A percentile compares a stretch with the other conserved stretches of the same genome.
Evolutionary conservation across 1,140 invertebrate species (phyloP).

Genomic region (Homalodisca vitripennis): DNA sequence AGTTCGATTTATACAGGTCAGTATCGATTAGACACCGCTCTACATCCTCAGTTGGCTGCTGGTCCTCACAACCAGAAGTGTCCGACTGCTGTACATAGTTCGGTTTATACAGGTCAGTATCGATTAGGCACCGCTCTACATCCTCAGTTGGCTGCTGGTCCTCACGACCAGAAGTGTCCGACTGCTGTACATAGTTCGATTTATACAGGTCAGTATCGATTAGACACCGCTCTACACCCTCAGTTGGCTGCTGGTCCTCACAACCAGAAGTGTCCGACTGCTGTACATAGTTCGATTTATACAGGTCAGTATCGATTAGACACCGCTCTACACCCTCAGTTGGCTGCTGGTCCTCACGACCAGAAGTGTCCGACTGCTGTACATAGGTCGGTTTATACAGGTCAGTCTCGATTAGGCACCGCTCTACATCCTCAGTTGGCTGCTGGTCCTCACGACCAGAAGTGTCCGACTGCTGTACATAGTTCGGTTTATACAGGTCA

Average conservation of each 20-base stretch:
- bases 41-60: no score
- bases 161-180: slow-evolving; percentile 58
- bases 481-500: slow-evolving; percentile 45
- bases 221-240: no score
- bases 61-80: no score
- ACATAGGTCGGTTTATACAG: slow-evolving; percentile 29
- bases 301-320: no score
- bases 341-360: slow-evolving; percentile 71
- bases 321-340: slow-evolving; percentile 69
- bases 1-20: slow-evolving; percentile 45
- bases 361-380: slow-evolving; percentile 48
- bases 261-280: no score
- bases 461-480: slow-evolving; percentile 46
- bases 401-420: no score
- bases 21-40: no score
- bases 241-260: no score
- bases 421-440: slow-evolving; percentile 74
- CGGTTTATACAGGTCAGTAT: no score
- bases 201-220: slow-evolving; percentile 49
- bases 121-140: slow-evolving; percentile 66
- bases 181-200: slow-evolving; percentile 23
- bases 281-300: no score
- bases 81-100: no score
- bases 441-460: slow-evolving; percentile 63
- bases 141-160: slow-evolving; percentile 72